These are phyloP conservation scores for Caenorhabditis japonica DNA, from an alignment of 2,888 invertebrate genomes.

Conservation along the genomic window DNA sequence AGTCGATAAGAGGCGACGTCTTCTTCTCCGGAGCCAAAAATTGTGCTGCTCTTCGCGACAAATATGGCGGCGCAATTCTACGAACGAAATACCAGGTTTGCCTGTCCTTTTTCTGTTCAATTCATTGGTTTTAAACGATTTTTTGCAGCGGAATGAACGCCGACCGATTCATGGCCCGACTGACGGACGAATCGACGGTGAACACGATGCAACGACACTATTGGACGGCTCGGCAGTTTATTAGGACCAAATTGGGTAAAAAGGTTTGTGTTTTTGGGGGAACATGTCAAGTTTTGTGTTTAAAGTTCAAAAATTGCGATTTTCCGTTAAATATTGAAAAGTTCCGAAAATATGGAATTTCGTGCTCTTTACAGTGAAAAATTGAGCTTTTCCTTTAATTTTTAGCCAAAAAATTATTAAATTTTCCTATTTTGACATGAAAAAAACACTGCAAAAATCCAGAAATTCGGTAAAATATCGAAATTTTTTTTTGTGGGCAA, in stretches of 20 bases:
- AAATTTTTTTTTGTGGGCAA: too few relatives aligned
- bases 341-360: too few relatives aligned
- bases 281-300: too few relatives aligned
- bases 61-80: constrained; percentile 62
- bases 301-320: too few relatives aligned
- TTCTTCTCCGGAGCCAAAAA: constrained; percentile 17
- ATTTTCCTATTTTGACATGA: too few relatives aligned
- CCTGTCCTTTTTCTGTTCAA: background rate
- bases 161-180: constrained; percentile 68
- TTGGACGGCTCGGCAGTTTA: constrained; percentile 96
- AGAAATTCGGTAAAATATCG: too few relatives aligned
- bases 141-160: constrained; percentile 73
- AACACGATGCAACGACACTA: constrained; percentile 88
- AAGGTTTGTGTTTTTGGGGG: constrained; percentile 54
- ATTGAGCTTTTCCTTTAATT: too few relatives aligned
- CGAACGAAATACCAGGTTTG: constrained; percentile 61
- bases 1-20: constrained; percentile 55
- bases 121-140: background rate
- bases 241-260: constrained; percentile 70
- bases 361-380: too few relatives aligned
- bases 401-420: too few relatives aligned
- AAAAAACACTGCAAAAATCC: too few relatives aligned
- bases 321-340: too few relatives aligned
- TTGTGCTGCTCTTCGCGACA: constrained; percentile 19
- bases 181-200: constrained; percentile 68